phyloP scores from a whole-genome alignment of 2,113 vertebrate genomes.

The Delphinapterus leucas region DNA sequence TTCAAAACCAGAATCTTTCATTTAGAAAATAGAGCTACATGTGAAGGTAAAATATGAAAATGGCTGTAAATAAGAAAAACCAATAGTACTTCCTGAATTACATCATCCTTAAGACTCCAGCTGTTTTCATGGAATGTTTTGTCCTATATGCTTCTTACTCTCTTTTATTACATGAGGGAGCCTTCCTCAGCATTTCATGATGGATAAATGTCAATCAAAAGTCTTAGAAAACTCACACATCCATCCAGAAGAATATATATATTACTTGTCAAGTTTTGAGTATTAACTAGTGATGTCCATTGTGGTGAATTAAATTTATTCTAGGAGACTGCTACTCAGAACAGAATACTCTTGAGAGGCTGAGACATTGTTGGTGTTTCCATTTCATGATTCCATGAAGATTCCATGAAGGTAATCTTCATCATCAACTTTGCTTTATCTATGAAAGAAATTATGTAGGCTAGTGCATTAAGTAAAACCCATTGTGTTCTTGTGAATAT shows the following conservation, averaged over 20 bases:
- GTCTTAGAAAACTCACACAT: not conserved
- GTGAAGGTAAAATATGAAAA: not conserved
- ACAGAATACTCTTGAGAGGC: not conserved
- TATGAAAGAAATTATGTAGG: not conserved
- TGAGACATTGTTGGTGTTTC: not conserved
- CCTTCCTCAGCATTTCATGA: not conserved
- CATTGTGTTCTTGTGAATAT: not conserved
- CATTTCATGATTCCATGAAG: not conserved
- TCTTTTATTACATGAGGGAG: not conserved
- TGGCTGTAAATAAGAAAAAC: not conserved
- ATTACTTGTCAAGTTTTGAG: constrained; percentile 1
- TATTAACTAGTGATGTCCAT: not conserved
- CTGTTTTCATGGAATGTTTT: constrained; percentile 8
- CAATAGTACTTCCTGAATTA: not conserved
- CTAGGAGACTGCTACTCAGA: not conserved
- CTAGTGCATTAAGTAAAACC: not conserved
- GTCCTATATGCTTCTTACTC: not conserved
- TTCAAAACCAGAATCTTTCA: constrained; percentile 22
- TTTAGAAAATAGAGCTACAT: constrained; percentile 9
- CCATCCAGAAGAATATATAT: not conserved
- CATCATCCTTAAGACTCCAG: not conserved
- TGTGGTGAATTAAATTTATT: not conserved
- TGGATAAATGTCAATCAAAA: not conserved
- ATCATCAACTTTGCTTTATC: not conserved
- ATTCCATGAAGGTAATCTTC: not conserved